These are phyloP conservation scores for Pitta sordida DNA, from an alignment of 2,113 vertebrate species.

Conservation along the genomic window DNA sequence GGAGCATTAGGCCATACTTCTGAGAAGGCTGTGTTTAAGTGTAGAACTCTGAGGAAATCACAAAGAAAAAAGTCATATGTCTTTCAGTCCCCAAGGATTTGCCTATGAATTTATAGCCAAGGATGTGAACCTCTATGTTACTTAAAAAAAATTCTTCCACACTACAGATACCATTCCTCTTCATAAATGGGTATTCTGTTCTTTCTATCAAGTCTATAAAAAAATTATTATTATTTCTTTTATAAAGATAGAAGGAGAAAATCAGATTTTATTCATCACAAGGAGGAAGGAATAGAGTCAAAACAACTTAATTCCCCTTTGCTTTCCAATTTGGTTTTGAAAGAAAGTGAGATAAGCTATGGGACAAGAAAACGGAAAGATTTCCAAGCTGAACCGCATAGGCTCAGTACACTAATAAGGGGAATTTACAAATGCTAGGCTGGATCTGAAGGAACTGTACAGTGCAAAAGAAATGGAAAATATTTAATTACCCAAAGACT, in stretches of 20 bases:
- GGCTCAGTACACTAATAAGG: not conserved
- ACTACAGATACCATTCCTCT: not conserved
- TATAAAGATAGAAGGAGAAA: not conserved
- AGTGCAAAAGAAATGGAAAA: not conserved
- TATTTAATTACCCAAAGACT: not conserved
- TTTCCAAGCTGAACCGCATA: not conserved
- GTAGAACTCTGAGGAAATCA: conserved; percentile 1
- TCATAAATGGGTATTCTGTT: not conserved
- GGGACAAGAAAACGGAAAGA: not conserved
- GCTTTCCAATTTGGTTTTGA: not conserved
- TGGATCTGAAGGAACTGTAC: not conserved
- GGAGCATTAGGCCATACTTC: not conserved
- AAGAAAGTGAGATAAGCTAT: not conserved
- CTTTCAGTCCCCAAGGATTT: not conserved
- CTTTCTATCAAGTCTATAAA: not conserved
- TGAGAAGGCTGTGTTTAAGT: not conserved
- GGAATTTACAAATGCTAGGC: not conserved
- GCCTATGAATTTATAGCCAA: conserved; percentile 5
- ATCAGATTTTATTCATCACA: not conserved
- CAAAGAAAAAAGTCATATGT: not conserved
- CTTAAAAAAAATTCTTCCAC: not conserved
- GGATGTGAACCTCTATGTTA: not conserved
- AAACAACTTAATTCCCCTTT: not conserved
- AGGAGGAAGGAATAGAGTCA: not conserved
- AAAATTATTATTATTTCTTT: not conserved